Base-by-base conservation (phyloP, 2,888 invertebrate genomes). In the Gortyna flavago region DNA sequence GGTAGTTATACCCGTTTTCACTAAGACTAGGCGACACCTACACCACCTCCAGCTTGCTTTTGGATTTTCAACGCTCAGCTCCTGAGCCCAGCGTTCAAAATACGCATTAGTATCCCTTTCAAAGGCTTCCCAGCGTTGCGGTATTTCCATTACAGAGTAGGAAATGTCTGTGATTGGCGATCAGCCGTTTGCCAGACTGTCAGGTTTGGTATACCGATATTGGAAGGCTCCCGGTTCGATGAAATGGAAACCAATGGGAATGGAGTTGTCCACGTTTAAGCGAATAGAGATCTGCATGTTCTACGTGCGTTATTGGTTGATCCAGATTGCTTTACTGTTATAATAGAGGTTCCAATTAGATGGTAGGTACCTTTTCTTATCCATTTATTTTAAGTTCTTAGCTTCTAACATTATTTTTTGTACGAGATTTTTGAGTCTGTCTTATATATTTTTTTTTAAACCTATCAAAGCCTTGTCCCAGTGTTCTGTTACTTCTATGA, bases 141-240 rank as follows among this genome's bases (percentile, higher is more conserved):
- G 78, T 71, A 78, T 81, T 78, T 68, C 79, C 70, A 77, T 51
- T 67, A 77, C 35, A 51, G 62, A 44, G 44, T 78, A 38, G 41
- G 62, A 78, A 83, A 81, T 64, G 71, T 78, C 83, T 70, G 54
- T 77, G 80, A 80, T 82, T 82, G 69, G n/a, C 59, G 64, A 77
- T 77, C 54, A 80, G 54, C 51, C 59, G 77, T 77, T 54, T 69
- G 54, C 59, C 38, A 81, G 61, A 32, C n/a, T 59, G 64, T 25
- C 41, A 65, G 51, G 64, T 8, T 72, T 38, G 48, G 29, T 64
- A 29, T 16, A 67, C 62, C 41, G 44, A 77, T 80, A 80, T 82
- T 77, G 51, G 44, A 38, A 29, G 48, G 68, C n/a, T 65, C 18
- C 11, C 7, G 51, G 51, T 35, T 65, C 11, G 35, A 7, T 82